Base-by-base conservation (phyloP, 2,113 vertebrate genomes). In the Origma solitaria region DNA sequence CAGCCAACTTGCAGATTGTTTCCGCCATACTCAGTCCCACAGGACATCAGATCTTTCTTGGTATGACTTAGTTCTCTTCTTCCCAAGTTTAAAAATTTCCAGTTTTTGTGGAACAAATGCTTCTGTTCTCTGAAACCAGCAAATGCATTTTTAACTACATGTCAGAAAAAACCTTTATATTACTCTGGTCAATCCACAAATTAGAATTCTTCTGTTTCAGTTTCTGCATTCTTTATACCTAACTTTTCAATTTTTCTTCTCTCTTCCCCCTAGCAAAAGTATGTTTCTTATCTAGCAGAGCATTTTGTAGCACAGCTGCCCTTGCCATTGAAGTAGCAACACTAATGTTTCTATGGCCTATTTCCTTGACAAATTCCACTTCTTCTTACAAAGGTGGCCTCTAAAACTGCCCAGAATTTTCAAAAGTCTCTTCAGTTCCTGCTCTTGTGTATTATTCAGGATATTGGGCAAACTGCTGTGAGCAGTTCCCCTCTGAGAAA, bases 41-140 rank as follows among this genome's bases (percentile, higher is more conserved):
- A 87, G 78, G 81, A 75, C 38, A 49, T 56, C 66, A 80, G 83
- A 69, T 75, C 38, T 95, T 95, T 47, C 54, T 57, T 94, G 73
- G 73, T 61, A 57, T 62, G 60, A 89, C 60, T 84, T 84, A 65
- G 27, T 79, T 91, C 33, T 86, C 13, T 71, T 92, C 68, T 91
- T 91, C 66, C 66, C 22, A 69, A 76, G 66, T 80, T 94, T 69
- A 95, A 88, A 85, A 68, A 31, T 76, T 90, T 95, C 90, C 90
- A 82, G 17, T 0, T 89, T 94, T 85, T 60, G 40, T 91, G 78
- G 78, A 87, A 79, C 11, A 71, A 82, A 79, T 28, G 11, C 40
- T 75, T 82, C 35, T 60, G n/a, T 57, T 93, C 82, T 76, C 38
- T 91, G 83, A 82, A 95, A 80, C 57, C 49, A 84, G 18, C 13